Evolutionary conservation across 2,113 vertebrate genomes (phyloP).

Genomic region (Zosterops pallidus): DNA sequence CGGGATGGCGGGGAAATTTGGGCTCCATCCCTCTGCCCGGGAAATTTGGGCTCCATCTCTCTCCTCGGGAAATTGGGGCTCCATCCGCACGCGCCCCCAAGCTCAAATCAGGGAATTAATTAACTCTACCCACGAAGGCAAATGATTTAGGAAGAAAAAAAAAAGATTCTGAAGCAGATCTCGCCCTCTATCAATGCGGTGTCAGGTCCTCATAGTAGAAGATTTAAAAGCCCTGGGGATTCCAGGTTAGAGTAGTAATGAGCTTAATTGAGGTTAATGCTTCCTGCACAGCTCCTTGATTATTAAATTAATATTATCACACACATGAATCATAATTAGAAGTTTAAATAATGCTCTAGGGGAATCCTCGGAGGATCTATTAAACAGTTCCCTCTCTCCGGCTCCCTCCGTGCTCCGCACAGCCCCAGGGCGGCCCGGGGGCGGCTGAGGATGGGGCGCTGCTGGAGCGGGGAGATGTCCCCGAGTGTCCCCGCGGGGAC

Average conservation of each 20-base stretch:
- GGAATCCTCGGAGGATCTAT: conserved; percentile 62
- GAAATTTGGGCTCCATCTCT: too few species aligned
- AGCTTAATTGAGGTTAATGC: conserved; percentile 96
- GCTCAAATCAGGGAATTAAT: conserved; percentile 37
- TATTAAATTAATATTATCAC: conserved; percentile 93
- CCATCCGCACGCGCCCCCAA: neutral
- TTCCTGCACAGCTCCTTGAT: conserved; percentile 84
- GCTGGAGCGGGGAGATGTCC: neutral
- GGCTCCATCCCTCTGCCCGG: neutral
- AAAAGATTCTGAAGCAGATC: conserved; percentile 53
- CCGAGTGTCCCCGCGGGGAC: neutral
- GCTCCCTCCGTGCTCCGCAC: neutral
- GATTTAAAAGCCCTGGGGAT: conserved; percentile 71
- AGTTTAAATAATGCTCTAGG: conserved; percentile 76
- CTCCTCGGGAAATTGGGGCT: too few species aligned
- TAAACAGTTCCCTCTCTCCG: conserved; percentile 16
- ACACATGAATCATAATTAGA: conserved; percentile 92
- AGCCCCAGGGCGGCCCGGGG: neutral
- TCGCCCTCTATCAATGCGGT: conserved; percentile 64
- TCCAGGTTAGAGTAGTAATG: conserved; percentile 79
- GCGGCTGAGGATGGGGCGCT: neutral
- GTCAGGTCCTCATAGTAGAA: conserved; percentile 71
- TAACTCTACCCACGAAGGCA: conserved; percentile 17
- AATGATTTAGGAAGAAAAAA: conserved; percentile 2
- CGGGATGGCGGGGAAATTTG: neutral